These are phyloP conservation scores for Rafetus swinhoei DNA, from an alignment of 2,113 vertebrate genomes.

Conservation along the genomic window DNA sequence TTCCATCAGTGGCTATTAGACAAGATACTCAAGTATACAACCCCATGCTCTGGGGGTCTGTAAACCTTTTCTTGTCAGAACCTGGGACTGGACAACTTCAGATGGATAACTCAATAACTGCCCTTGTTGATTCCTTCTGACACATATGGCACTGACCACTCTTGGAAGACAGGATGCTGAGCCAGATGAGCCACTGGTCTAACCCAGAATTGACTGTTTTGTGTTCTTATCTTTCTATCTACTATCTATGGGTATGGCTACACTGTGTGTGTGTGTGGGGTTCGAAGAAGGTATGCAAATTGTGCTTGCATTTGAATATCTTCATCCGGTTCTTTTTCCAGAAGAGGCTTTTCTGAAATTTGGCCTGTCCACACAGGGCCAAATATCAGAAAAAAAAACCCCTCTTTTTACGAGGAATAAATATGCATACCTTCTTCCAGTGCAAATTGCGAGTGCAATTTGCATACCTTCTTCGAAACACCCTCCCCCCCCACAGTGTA, in stretches of 20 bases:
- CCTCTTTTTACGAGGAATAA: too few relatives aligned
- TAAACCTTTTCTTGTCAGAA: background rate
- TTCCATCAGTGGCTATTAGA: background rate
- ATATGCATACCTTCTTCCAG: too few relatives aligned
- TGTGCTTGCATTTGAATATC: too few relatives aligned
- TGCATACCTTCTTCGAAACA: too few relatives aligned
- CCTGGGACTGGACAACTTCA: background rate
- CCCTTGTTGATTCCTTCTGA: background rate
- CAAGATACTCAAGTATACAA: background rate
- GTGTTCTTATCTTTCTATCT: background rate
- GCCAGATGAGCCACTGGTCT: background rate
- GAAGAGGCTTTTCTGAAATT: too few relatives aligned
- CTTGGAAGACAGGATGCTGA: background rate
- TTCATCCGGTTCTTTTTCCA: too few relatives aligned
- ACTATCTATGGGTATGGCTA: background rate
- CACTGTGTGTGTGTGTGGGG: too few relatives aligned
- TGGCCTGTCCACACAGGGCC: too few relatives aligned
- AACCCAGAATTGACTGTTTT: background rate
- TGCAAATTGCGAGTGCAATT: too few relatives aligned
- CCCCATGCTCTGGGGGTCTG: background rate
- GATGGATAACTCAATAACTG: background rate
- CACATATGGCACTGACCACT: background rate
- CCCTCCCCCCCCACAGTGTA: too few relatives aligned
- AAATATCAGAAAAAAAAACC: too few relatives aligned
- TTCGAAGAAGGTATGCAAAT: too few relatives aligned